Conservation (phyloP, 2,113 vertebrate species). For the Asarcornis scutulata region DNA sequence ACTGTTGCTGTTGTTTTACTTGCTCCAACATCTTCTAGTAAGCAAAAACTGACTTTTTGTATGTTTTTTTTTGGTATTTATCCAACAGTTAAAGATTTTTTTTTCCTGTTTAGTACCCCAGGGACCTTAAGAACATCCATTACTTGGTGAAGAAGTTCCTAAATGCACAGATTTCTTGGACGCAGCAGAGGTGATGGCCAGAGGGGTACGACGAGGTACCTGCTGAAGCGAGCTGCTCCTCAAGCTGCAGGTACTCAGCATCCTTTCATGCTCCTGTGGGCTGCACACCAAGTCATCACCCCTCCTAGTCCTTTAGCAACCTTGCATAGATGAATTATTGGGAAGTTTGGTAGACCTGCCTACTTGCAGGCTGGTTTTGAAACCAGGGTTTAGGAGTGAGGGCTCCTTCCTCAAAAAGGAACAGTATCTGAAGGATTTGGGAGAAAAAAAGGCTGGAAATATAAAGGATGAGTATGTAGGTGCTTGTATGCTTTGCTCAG, state of each 20-base stretch:
- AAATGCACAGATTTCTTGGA: not conserved
- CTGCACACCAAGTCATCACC: too few relatives aligned
- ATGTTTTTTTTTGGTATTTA: too few relatives aligned
- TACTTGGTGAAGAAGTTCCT: not conserved
- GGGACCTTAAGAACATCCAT: not conserved
- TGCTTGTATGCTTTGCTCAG: too few relatives aligned
- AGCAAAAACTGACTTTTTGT: not conserved
- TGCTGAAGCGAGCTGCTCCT: not conserved
- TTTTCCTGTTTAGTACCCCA: not conserved
- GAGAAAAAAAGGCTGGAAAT: too few relatives aligned
- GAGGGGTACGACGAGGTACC: not conserved
- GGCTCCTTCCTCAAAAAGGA: too few relatives aligned
- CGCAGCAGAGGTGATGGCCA: not conserved
- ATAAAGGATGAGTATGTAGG: too few relatives aligned
- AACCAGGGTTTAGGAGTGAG: not conserved
- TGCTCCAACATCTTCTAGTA: not conserved
- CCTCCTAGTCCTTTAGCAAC: too few relatives aligned
- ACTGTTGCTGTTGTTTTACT: too few relatives aligned
- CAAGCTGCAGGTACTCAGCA: not conserved
- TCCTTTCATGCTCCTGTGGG: not conserved
- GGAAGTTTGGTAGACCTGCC: not conserved
- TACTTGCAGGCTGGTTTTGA: not conserved
- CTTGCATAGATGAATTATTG: not conserved
- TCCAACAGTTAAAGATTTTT: not conserved
- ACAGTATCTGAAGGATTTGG: too few relatives aligned